phyloP scores from a whole-genome alignment of 2,113 vertebrate genomes.

The Rhombomys opimus region DNA sequence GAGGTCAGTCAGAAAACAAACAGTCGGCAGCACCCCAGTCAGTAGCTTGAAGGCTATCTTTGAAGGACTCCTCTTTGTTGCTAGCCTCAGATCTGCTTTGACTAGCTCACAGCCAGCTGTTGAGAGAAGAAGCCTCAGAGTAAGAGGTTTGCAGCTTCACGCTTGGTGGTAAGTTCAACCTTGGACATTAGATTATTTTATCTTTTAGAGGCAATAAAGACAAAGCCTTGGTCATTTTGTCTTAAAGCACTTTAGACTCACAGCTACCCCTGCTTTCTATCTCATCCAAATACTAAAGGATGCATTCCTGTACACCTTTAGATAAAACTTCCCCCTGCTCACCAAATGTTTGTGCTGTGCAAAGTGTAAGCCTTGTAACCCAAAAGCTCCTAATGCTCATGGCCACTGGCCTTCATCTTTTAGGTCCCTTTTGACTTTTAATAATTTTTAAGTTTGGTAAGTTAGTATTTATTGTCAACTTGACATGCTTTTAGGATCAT shows the following conservation, averaged over 20 bases:
- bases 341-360: background rate
- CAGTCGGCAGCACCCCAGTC: background rate
- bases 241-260: slow-evolving; percentile 37
- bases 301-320: background rate
- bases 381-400: background rate
- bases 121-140: slow-evolving; percentile 41
- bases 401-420: background rate
- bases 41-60: slow-evolving; percentile 48
- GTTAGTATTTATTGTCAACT: background rate
- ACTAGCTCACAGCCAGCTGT: slow-evolving; percentile 41
- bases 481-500: background rate
- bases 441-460: slow-evolving; percentile 32
- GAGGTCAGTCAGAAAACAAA: slow-evolving; percentile 58
- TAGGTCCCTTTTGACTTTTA: background rate
- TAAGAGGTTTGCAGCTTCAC: slow-evolving; percentile 21
- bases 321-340: slow-evolving; percentile 1
- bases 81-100: slow-evolving; percentile 50
- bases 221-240: slow-evolving; percentile 9
- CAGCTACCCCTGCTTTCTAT: background rate
- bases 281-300: background rate
- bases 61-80: slow-evolving; percentile 26
- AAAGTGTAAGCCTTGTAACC: background rate
- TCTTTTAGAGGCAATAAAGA: background rate
- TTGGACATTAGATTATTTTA: slow-evolving; percentile 40
- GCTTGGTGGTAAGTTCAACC: slow-evolving; percentile 47